These are phyloP conservation scores for Corydoras sp. DNA, from an alignment of 2,113 vertebrate genomes.

Conservation along the genomic window DNA sequence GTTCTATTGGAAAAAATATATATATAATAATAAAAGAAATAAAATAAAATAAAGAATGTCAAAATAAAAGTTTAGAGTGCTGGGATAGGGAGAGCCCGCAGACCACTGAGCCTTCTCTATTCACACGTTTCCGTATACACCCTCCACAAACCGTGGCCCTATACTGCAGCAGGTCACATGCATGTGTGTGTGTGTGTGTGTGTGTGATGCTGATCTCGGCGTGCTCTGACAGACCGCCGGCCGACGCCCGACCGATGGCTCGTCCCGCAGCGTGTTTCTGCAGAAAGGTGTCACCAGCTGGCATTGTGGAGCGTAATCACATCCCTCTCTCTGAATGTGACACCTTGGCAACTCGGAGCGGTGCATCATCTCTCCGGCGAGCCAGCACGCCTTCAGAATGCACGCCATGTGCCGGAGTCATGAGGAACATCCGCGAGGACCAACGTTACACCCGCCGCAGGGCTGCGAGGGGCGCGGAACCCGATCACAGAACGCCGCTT, in stretches of 20 bases:
- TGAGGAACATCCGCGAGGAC: background rate
- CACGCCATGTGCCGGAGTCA: slow-evolving; percentile 35
- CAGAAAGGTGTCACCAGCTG: slow-evolving; percentile 43
- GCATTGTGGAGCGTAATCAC: slow-evolving; percentile 35
- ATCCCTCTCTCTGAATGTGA: slow-evolving; percentile 39
- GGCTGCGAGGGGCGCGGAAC: background rate
- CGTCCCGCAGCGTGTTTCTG: slow-evolving; percentile 42
- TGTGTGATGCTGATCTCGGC: too few species aligned
- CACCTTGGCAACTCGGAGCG: slow-evolving; percentile 41
- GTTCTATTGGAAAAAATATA: too few species aligned
- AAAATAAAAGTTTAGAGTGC: too few species aligned
- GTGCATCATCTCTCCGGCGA: slow-evolving; percentile 31
- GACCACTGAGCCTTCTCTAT: too few species aligned
- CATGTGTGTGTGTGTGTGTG: too few species aligned
- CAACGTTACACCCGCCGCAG: background rate
- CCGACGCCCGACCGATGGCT: slow-evolving; percentile 17
- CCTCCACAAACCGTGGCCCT: too few species aligned
- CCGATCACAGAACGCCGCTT: too few species aligned
- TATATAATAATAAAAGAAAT: too few species aligned
- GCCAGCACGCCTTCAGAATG: slow-evolving; percentile 41
- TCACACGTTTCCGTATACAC: too few species aligned
- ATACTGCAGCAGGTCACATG: too few species aligned
- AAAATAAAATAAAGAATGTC: too few species aligned
- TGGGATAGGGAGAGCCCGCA: too few species aligned
- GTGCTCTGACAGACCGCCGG: slow-evolving; percentile 1